Conservation (phyloP, 64 coral and sea anemone genomes). For the Cladopsammia gracilis region DNA sequence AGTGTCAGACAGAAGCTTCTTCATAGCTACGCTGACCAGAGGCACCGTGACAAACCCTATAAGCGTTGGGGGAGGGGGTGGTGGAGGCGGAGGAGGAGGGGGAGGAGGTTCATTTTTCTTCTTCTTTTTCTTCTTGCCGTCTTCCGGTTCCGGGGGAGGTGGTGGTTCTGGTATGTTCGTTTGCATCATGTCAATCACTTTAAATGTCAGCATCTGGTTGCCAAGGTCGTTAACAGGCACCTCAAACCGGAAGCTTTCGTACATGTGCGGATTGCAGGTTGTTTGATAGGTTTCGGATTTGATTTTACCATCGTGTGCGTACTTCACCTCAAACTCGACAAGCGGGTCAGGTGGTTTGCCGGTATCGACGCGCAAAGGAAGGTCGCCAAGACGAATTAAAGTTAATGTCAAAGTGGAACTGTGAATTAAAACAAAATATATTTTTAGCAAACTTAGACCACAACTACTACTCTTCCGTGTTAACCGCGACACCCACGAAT, state of each 20-base stretch:
- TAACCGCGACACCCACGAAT: too few relatives aligned
- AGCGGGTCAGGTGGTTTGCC: constrained; percentile 80
- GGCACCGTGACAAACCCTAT: constrained; percentile 84
- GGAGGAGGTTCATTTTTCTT: constrained; percentile 30
- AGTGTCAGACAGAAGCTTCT: constrained; percentile 85
- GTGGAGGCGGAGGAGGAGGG: constrained; percentile 61
- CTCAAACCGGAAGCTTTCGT: constrained; percentile 94
- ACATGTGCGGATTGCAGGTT: constrained; percentile 89
- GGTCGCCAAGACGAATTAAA: constrained; percentile 81
- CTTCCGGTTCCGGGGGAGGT: constrained; percentile 38
- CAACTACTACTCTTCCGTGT: too few relatives aligned
- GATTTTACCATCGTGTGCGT: constrained; percentile 87
- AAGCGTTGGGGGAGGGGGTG: constrained; percentile 41
- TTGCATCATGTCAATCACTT: constrained; percentile 86
- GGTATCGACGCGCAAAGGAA: constrained; percentile 72
- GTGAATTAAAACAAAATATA: not conserved
- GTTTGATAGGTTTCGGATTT: constrained; percentile 85
- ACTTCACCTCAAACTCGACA: constrained; percentile 88
- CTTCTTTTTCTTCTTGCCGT: constrained; percentile 50
- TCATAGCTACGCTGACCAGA: constrained; percentile 92
- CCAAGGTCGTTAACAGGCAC: constrained; percentile 91
- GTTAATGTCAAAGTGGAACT: constrained; percentile 91
- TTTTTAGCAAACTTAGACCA: too few relatives aligned
- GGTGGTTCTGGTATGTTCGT: constrained; percentile 56
- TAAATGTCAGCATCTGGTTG: constrained; percentile 86